Base-by-base conservation (phyloP, 92 coral and sea anemone genomes). In the Chrysogorgia sp. region DNA sequence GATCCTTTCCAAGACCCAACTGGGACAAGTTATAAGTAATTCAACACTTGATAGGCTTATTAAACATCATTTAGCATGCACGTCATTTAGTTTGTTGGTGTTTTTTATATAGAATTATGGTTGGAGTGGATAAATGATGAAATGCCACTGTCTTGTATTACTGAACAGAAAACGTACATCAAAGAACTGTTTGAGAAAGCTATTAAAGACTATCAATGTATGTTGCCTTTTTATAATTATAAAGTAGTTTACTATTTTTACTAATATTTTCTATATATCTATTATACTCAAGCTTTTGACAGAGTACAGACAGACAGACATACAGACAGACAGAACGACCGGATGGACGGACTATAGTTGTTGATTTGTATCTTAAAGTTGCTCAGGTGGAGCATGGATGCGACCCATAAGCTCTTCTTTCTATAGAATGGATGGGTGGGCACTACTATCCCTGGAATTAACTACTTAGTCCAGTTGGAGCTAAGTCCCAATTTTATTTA, bases 71-170 rank as follows among this genome's bases (percentile, higher is more conserved):
- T n/a, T n/a, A n/a, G n/a, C n/a, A n/a, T n/a, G n/a, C n/a, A n/a
- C n/a, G n/a, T n/a, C n/a, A n/a, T n/a, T n/a, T n/a, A n/a, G 25
- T 25, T 15, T 19, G n/a, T 48, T 20, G 25, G 24, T 47, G 34
- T 60, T 71, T 22, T n/a, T 25, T 32, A 24, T 50, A 50, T 70
- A 96, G 99, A 96, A 41, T 83, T 96, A 9, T 96, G 99, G 99
- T 83, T 83, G 55, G 87, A 89, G 43, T 96, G 99, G 99, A 85
- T 96, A 31, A 82, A 92, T 43, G 99, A 96, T 87, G 99, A 96
- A 63, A 81, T 91, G 52, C 99, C 99, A 45, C 40, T 96, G 62
- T 91, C 99, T 30, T 91, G 87, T 47, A 87, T 91, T 52, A 88
- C 97, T 47, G 98, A 94, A 74, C 97, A 94, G 47, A 89, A 77